These are phyloP conservation scores for Pachycephus smyrnensis DNA, from an alignment of 2,888 invertebrate genomes.

Conservation along the genomic window DNA sequence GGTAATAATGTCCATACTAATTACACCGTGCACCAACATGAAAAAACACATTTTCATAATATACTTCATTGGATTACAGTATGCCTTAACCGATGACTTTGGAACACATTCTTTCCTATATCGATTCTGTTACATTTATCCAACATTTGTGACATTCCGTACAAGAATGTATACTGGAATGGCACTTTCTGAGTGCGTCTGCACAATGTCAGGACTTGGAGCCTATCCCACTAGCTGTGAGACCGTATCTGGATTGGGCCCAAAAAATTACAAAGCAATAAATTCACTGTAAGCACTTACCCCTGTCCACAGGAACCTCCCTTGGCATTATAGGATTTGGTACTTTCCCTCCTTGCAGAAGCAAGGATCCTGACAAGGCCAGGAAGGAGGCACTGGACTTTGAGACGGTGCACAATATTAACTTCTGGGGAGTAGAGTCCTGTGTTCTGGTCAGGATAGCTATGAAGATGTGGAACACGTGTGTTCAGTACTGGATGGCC, in stretches of 20 bases:
- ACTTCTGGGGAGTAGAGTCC: conserved; percentile 85
- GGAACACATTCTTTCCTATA: conserved; percentile 79
- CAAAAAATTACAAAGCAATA: conserved; percentile 76
- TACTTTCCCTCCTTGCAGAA: conserved; percentile 41
- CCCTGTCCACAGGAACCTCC: neutral
- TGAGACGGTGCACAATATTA: conserved; percentile 85
- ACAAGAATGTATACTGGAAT: conserved; percentile 92
- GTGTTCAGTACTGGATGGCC: conserved; percentile 97
- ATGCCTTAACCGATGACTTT: conserved; percentile 83
- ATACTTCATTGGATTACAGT: conserved; percentile 72
- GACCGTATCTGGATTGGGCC: conserved; percentile 87
- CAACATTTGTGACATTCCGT: conserved; percentile 88
- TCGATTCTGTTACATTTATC: conserved; percentile 86
- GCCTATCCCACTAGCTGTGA: conserved; percentile 84
- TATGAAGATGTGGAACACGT: conserved; percentile 96
- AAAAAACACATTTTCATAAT: conserved; percentile 12
- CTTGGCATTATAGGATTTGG: neutral
- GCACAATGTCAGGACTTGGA: conserved; percentile 90
- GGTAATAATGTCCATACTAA: conserved; percentile 67
- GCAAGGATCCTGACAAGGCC: conserved; percentile 65
- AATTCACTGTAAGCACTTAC: conserved; percentile 69
- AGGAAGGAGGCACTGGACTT: conserved; percentile 75
- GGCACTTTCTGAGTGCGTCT: conserved; percentile 92
- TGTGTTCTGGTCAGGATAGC: conserved; percentile 86
- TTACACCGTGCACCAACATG: neutral